These are phyloP conservation scores for Diacarnus erythraeanus DNA, from an alignment of 37 sponge, comb jelly and placozoan genomes.

Conservation along the genomic window DNA sequence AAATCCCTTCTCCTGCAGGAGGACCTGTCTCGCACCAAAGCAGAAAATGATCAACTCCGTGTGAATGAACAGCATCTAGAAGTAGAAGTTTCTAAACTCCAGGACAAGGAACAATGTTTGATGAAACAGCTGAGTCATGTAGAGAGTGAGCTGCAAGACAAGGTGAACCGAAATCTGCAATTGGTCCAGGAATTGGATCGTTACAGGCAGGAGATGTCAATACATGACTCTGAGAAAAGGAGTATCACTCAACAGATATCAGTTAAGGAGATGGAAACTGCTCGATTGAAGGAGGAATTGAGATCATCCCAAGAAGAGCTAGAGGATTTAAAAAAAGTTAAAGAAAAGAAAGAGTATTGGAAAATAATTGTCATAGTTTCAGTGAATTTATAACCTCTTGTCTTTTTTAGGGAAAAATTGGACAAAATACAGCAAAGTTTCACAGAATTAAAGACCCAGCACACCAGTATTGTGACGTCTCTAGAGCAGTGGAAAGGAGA, in stretches of 20 bases:
- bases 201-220: background rate
- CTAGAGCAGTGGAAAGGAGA: background rate
- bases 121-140: background rate
- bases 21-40: background rate
- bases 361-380: background rate
- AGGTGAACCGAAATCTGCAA: background rate
- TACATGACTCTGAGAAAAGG: background rate
- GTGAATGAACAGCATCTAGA: background rate
- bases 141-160: background rate
- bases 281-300: background rate
- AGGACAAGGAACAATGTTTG: background rate
- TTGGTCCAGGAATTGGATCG: background rate
- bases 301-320: background rate
- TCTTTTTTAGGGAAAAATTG: background rate
- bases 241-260: background rate
- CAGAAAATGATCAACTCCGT: background rate
- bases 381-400: background rate
- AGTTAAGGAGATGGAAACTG: background rate
- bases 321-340: background rate
- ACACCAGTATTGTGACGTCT: background rate
- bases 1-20: background rate
- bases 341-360: slow-evolving; percentile 1
- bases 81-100: background rate
- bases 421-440: background rate
- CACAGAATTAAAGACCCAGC: background rate